Conservation (phyloP, 2,797 vertebrate genomes). For the Menidia menidia region DNA sequence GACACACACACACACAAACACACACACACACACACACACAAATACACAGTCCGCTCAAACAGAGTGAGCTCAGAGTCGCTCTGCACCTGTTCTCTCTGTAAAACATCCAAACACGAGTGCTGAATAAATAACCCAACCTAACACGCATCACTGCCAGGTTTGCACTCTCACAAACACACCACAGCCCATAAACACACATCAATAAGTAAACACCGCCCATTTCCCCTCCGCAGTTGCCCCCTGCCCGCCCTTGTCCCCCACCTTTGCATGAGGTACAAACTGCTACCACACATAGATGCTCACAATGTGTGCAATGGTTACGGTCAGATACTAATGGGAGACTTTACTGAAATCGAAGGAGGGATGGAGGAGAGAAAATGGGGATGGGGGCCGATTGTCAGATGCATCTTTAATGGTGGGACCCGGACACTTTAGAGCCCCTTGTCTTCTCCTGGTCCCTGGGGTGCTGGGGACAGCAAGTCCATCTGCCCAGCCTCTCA, state of each 20-base stretch:
- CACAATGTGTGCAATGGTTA: slow-evolving; percentile 54
- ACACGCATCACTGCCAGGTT: slow-evolving; percentile 76
- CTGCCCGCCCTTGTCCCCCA: slow-evolving; percentile 17
- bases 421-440: slow-evolving; percentile 63
- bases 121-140: slow-evolving; percentile 84
- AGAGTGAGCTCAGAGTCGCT: slow-evolving; percentile 75
- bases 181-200: slow-evolving; percentile 80
- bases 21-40: slow-evolving; percentile 42
- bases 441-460: slow-evolving; percentile 66
- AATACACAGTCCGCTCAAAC: slow-evolving; percentile 64
- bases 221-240: slow-evolving; percentile 52
- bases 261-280: slow-evolving; percentile 44
- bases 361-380: slow-evolving; percentile 24
- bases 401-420: slow-evolving; percentile 79
- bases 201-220: slow-evolving; percentile 83
- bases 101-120: slow-evolving; percentile 83
- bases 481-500: slow-evolving; percentile 67
- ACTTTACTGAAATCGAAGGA: slow-evolving; percentile 36
- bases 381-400: slow-evolving; percentile 58
- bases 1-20: slow-evolving; percentile 22
- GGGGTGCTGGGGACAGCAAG: slow-evolving; percentile 76
- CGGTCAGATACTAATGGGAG: slow-evolving; percentile 57
- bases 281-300: slow-evolving; percentile 34
- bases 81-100: slow-evolving; percentile 86
- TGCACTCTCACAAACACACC: slow-evolving; percentile 51